phyloP scores from a whole-genome alignment of 2,113 vertebrate species.

The Spermophilus dauricus region DNA sequence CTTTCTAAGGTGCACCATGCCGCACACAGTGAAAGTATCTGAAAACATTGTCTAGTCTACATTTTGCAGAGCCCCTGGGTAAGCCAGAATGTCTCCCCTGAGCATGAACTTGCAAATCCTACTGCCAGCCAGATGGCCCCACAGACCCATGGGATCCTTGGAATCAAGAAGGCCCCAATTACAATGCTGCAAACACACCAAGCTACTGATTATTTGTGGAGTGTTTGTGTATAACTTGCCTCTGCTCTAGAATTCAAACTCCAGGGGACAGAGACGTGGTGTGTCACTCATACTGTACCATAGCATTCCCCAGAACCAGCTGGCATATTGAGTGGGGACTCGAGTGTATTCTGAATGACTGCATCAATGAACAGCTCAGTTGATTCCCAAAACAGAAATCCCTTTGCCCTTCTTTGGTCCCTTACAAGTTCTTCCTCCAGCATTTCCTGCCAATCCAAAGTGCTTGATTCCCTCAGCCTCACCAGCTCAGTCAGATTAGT shows the following conservation, averaged over 20 bases:
- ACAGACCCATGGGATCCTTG: not conserved
- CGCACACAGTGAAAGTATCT: not conserved
- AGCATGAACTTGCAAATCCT: not conserved
- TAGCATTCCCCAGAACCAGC: not conserved
- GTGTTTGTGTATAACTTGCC: not conserved
- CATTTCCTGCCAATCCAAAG: not conserved
- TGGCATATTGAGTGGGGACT: not conserved
- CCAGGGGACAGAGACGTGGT: not conserved
- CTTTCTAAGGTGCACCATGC: not conserved
- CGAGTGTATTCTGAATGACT: not conserved
- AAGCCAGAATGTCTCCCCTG: not conserved
- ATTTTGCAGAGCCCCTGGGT: not conserved
- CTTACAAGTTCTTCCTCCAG: not conserved
- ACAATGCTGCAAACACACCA: not conserved
- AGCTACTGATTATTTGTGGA: not conserved
- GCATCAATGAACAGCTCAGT: not conserved
- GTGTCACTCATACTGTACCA: not conserved
- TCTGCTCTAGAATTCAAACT: not conserved
- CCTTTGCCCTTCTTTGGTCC: not conserved
- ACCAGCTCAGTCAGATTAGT: not conserved
- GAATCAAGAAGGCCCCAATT: not conserved
- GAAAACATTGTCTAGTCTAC: not conserved
- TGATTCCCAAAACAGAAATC: not conserved
- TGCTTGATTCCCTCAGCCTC: not conserved
- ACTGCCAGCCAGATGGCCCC: not conserved